phyloP scores from a whole-genome alignment of 2,113 vertebrate species.

The Leiothrix lutea region DNA sequence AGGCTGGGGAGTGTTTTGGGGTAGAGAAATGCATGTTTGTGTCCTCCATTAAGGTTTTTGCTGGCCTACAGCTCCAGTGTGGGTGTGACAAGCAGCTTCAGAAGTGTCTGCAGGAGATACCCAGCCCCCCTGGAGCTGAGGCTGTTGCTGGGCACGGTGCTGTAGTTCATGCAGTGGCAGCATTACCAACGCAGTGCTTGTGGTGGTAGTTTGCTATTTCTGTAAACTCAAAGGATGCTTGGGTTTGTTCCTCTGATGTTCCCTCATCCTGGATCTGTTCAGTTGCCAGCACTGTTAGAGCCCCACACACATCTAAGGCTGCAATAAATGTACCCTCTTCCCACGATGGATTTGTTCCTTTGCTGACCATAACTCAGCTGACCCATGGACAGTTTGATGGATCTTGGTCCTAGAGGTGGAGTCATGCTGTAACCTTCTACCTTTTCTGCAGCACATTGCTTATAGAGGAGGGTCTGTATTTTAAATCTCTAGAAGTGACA shows the following conservation, averaged over 20 bases:
- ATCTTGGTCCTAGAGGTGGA: not conserved
- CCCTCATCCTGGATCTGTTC: not conserved
- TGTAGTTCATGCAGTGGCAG: rapidly evolving
- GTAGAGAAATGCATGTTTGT: not conserved
- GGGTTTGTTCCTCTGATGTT: not conserved
- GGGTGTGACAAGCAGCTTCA: not conserved
- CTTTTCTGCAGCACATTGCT: not conserved
- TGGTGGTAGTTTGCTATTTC: not conserved
- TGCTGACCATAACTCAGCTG: rapidly evolving
- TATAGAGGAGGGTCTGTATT: not conserved
- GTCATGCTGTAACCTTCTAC: not conserved
- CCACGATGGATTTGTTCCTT: not conserved
- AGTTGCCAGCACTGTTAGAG: not conserved
- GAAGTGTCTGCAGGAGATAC: not conserved
- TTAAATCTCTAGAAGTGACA: not conserved
- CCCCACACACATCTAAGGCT: not conserved
- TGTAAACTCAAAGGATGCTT: not conserved
- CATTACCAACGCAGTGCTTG: not conserved
- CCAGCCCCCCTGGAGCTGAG: not conserved
- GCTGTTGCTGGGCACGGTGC: not conserved
- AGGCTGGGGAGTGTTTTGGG: not conserved
- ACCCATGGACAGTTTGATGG: not conserved
- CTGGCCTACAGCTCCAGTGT: not conserved
- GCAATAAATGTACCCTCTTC: not conserved
- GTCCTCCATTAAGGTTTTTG: not conserved